These are phyloP conservation scores for Pseudomyrmex cubaensis DNA, from an alignment of 1,140 invertebrate species.

Conservation along the genomic window DNA sequence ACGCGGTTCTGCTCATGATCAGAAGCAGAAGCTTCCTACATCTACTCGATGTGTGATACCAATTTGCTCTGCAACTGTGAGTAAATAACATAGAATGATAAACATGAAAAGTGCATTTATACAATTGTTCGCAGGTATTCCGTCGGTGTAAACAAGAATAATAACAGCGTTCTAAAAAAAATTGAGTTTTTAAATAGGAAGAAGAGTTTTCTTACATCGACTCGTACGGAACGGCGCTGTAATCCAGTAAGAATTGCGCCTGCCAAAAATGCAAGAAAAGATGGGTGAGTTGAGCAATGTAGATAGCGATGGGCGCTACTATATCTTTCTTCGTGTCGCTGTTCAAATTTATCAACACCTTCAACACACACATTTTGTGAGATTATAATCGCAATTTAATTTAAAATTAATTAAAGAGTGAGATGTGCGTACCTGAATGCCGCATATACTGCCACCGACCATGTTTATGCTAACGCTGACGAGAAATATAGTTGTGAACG, in stretches of 20 bases:
- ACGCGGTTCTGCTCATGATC: conserved; percentile 31
- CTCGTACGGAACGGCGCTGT: conserved; percentile 29
- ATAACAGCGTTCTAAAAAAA: background rate
- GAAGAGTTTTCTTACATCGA: conserved; percentile 42
- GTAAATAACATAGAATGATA: background rate
- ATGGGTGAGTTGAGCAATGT: conserved; percentile 45
- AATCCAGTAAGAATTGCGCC: conserved; percentile 48
- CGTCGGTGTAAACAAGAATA: background rate
- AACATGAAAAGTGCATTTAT: background rate
- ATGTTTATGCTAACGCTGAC: conserved; percentile 41
- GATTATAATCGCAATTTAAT: background rate
- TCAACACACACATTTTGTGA: background rate
- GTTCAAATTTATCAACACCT: conserved; percentile 53
- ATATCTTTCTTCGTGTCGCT: conserved; percentile 27
- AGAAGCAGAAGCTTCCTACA: conserved; percentile 29
- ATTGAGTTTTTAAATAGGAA: background rate
- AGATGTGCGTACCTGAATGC: conserved; percentile 14
- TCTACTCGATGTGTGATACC: conserved; percentile 42
- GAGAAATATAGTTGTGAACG: conserved; percentile 24
- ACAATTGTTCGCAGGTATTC: background rate
- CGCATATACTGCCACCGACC: conserved; percentile 48
- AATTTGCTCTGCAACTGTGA: conserved; percentile 35
- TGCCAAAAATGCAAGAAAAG: conserved; percentile 47
- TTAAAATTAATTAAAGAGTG: too few relatives aligned
- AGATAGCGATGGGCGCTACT: conserved; percentile 39